Evolutionary conservation across 2,888 invertebrate species (phyloP), one percentile per base, ranked within the genome.

Genomic region (Heliconius ismenius): DNA sequence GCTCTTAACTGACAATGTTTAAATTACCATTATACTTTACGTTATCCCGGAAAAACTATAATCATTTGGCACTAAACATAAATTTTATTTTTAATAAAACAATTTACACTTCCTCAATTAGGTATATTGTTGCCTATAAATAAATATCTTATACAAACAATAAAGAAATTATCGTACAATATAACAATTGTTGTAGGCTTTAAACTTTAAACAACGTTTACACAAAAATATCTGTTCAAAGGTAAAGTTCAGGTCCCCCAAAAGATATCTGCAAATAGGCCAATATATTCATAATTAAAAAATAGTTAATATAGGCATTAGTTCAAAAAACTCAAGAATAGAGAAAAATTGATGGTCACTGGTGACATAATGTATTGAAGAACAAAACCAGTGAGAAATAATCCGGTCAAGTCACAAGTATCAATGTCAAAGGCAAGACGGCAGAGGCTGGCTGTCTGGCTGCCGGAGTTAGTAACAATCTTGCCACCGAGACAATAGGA

Each of bases 401-500:
- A 70, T 70, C 54, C 70, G 70, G 70, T 70, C 64, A 72, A 73
- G 76, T 67, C 24, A 63, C 49, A 60, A 49, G 36, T 69, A 67
- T 36, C 73, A 73, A 74, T 74, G 72, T 72, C 72, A 76, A 74
- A 72, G 72, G 54, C 70, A 70, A 70, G 58, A n/a, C 70, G 54
- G 36, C 76, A 67, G 67, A 72, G 70, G 58, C 74, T 73, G 69
- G 69, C 69, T 49, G 70, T 72, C 70, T 76, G 54, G 63, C 18
- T 49, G 18, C 49, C 32, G 73, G 73, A 74, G 58, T 67, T 73
- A 36, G 70, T 58, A 63, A 73, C 54, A 18, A 78, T 63, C 64
- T 64, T 62, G 67, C 62, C 60, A 76, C 67, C 39, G 67, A 77
- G 75, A 75, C 49, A 79, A 76, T 79, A 73, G 75, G 78, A 79